A percentile compares a stretch with the other conserved stretches of the same genome.
These are phyloP conservation scores for Melipona beecheii DNA, from an alignment of 2,888 invertebrate genomes.

Conservation along the genomic window DNA sequence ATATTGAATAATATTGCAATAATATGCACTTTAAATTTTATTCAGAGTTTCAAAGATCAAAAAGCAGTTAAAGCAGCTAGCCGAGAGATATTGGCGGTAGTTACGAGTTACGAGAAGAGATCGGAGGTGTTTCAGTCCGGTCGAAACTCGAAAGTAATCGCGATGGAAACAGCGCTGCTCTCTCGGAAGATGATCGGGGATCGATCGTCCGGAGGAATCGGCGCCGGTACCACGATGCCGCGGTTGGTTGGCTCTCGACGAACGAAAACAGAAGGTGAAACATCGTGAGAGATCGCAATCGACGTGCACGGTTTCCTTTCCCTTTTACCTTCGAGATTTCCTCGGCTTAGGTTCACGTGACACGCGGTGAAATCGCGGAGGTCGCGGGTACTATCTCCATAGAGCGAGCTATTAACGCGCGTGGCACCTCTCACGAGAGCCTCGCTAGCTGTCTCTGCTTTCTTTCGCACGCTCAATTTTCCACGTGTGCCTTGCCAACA, in stretches of 20 bases:
- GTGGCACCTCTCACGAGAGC: background rate
- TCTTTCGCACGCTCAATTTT: constrained; percentile 45
- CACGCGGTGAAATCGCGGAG: constrained; percentile 65
- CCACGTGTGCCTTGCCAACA: constrained; percentile 19
- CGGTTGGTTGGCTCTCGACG: background rate
- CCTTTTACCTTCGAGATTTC: constrained; percentile 59
- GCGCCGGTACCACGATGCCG: background rate
- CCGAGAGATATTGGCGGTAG: too few relatives aligned
- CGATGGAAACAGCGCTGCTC: background rate
- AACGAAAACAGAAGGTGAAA: constrained; percentile 15
- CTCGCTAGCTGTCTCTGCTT: constrained; percentile 13
- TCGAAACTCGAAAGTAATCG: background rate
- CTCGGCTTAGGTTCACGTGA: constrained; percentile 44
- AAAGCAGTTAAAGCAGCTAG: too few relatives aligned
- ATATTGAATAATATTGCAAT: too few relatives aligned
- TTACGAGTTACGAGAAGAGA: too few relatives aligned
- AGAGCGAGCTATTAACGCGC: constrained; percentile 6
- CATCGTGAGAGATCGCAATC: constrained; percentile 18
- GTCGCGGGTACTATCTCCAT: constrained; percentile 52
- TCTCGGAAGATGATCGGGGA: background rate
- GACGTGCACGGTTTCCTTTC: constrained; percentile 55
- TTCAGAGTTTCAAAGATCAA: too few relatives aligned
- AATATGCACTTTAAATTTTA: too few relatives aligned
- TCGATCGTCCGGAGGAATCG: background rate
- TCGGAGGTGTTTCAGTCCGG: too few relatives aligned